Conservation (phyloP, 2,888 invertebrate genomes). For the Macrosoma leucophasiata region DNA sequence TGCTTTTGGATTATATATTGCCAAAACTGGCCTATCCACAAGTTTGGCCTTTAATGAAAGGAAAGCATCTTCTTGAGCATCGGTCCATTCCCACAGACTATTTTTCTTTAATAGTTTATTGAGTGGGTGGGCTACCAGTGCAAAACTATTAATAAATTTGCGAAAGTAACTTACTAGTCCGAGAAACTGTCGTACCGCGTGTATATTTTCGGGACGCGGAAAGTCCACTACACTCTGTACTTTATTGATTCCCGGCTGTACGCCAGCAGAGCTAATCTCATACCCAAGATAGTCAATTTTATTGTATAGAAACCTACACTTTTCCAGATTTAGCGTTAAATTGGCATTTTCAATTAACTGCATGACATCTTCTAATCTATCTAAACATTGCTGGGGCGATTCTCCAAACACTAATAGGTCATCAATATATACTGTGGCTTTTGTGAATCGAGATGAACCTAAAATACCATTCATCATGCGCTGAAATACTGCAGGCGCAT, state of each 20-base stretch:
- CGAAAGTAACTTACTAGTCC: conserved; percentile 25
- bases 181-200: conserved; percentile 25
- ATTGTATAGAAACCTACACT: conserved; percentile 22
- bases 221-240: conserved; percentile 18
- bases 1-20: conserved; percentile 30
- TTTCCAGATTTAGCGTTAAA: conserved; percentile 20
- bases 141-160: conserved; percentile 23
- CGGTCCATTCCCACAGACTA: conserved; percentile 16
- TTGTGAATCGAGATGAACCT: conserved; percentile 8
- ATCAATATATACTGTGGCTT: conserved; percentile 20
- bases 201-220: conserved; percentile 18
- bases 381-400: conserved; percentile 9
- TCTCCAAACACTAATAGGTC: conserved; percentile 15
- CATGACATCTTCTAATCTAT: conserved; percentile 16
- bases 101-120: conserved; percentile 21
- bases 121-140: conserved; percentile 20
- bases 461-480: conserved; percentile 9
- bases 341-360: conserved; percentile 10
- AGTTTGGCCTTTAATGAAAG: conserved; percentile 1
- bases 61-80: conserved; percentile 6
- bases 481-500: conserved; percentile 19
- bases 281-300: conserved; percentile 24
- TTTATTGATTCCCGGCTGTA: conserved; percentile 18
- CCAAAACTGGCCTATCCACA: conserved; percentile 26
- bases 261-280: conserved; percentile 20